These are phyloP conservation scores for Hyaena hyaena DNA, from an alignment of 2,113 vertebrate genomes.

Conservation along the genomic window DNA sequence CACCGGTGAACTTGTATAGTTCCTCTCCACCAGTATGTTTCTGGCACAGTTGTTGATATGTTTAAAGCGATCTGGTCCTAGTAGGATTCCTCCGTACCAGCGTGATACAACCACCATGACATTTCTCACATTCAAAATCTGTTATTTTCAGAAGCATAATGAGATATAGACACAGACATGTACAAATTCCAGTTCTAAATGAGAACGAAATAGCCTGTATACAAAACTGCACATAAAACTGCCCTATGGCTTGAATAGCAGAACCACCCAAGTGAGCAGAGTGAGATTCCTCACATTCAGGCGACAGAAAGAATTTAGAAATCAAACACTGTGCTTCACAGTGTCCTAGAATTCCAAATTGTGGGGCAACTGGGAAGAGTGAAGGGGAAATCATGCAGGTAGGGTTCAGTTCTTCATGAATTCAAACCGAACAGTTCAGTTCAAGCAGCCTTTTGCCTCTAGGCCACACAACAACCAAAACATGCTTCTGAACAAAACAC, in stretches of 20 bases:
- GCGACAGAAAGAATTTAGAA: background rate
- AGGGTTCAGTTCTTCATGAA: background rate
- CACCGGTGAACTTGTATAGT: conserved; percentile 87
- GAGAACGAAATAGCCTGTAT: background rate
- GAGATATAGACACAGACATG: background rate
- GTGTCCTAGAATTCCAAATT: background rate
- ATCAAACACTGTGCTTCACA: background rate
- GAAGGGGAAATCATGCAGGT: background rate
- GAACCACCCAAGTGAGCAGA: background rate
- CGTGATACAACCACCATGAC: conserved; percentile 97
- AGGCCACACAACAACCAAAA: background rate
- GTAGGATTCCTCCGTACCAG: conserved; percentile 97
- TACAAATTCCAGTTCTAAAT: conserved; percentile 36
- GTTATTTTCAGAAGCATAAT: conserved; percentile 69
- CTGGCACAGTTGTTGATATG: conserved; percentile 99
- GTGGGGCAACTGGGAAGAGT: background rate
- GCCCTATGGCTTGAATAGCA: background rate
- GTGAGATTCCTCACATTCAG: background rate
- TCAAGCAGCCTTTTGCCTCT: background rate
- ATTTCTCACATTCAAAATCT: conserved; percentile 95
- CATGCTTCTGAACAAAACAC: background rate
- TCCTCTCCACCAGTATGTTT: conserved; percentile 92
- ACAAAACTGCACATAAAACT: conserved; percentile 40
- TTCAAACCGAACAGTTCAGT: background rate
- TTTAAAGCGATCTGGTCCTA: conserved; percentile 98